phyloP scores from a whole-genome alignment of 2,888 invertebrate genomes.

The Adelognathus sp. region DNA sequence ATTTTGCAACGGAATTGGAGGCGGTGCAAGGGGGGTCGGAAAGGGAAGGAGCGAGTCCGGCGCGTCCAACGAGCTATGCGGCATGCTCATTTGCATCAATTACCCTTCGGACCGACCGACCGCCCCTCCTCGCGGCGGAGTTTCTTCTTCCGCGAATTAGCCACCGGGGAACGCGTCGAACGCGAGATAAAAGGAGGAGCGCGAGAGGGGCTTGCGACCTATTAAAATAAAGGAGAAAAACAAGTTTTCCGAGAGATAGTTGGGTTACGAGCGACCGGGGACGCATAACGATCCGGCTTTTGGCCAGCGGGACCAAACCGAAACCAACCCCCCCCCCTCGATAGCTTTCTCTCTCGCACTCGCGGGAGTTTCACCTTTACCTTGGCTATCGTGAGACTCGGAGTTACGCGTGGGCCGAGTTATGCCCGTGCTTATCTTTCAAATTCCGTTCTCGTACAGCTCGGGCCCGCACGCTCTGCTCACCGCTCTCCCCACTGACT shows the following conservation, averaged over 20 bases:
- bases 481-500: neutral
- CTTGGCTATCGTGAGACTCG: constrained; percentile 26
- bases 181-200: constrained; percentile 62
- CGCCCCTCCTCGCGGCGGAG: constrained; percentile 71
- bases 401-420: constrained; percentile 75
- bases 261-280: constrained; percentile 79
- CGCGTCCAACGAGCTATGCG: constrained; percentile 45
- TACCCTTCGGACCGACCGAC: constrained; percentile 70
- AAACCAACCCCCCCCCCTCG: constrained; percentile 55
- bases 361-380: neutral
- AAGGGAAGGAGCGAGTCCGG: constrained; percentile 47
- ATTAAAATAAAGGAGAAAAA: constrained; percentile 79
- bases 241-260: constrained; percentile 78
- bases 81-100: constrained; percentile 78
- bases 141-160: constrained; percentile 76
- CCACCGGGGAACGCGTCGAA: constrained; percentile 74
- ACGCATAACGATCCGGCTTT: constrained; percentile 75
- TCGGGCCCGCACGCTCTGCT: constrained; percentile 62
- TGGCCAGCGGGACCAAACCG: constrained; percentile 33
- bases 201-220: no score
- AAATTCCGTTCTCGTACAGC: constrained; percentile 72
- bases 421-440: constrained; percentile 77
- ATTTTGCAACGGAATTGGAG: constrained; percentile 70
- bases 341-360: neutral
- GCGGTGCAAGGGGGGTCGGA: constrained; percentile 44